A percentile compares a stretch with the other conserved stretches of the same genome.
phyloP scores from a whole-genome alignment of 2,888 invertebrate genomes.

The Habrosyne pyritoides region DNA sequence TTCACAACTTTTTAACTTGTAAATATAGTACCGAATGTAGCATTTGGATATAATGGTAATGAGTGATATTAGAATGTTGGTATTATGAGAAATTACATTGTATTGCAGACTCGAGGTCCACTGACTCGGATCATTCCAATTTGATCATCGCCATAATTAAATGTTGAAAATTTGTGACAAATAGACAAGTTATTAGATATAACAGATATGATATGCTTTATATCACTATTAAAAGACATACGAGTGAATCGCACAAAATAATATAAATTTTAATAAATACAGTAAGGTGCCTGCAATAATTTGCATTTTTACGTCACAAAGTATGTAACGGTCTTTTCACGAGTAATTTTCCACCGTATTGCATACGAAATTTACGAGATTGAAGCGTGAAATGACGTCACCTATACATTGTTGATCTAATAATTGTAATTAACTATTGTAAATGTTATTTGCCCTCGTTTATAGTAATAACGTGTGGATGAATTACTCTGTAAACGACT shows the following conservation, averaged over 20 bases:
- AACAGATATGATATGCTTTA: slow-evolving; percentile 33
- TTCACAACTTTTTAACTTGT: slow-evolving; percentile 53
- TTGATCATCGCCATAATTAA: slow-evolving; percentile 42
- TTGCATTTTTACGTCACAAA: slow-evolving; percentile 71
- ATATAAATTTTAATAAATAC: slow-evolving; percentile 36
- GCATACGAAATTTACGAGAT: slow-evolving; percentile 8
- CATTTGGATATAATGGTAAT: slow-evolving; percentile 46
- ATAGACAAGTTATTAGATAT: slow-evolving; percentile 32
- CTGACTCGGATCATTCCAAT: slow-evolving; percentile 71
- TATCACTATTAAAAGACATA: slow-evolving; percentile 42
- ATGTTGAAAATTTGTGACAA: slow-evolving; percentile 33
- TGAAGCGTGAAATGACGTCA: background rate
- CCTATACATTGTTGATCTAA: background rate
- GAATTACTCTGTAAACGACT: slow-evolving; percentile 37
- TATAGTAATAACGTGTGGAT: background rate
- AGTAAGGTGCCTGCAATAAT: slow-evolving; percentile 59
- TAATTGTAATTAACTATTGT: background rate
- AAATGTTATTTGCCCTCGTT: background rate
- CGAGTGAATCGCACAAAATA: slow-evolving; percentile 66
- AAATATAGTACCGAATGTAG: slow-evolving; percentile 59
- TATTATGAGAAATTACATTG: slow-evolving; percentile 43
- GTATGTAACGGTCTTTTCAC: slow-evolving; percentile 40
- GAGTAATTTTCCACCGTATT: slow-evolving; percentile 32
- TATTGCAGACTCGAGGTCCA: slow-evolving; percentile 43
- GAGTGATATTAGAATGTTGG: slow-evolving; percentile 65